Evolutionary conservation across 2,797 vertebrate species (phyloP).

Genomic region (Cyprinella venusta): DNA sequence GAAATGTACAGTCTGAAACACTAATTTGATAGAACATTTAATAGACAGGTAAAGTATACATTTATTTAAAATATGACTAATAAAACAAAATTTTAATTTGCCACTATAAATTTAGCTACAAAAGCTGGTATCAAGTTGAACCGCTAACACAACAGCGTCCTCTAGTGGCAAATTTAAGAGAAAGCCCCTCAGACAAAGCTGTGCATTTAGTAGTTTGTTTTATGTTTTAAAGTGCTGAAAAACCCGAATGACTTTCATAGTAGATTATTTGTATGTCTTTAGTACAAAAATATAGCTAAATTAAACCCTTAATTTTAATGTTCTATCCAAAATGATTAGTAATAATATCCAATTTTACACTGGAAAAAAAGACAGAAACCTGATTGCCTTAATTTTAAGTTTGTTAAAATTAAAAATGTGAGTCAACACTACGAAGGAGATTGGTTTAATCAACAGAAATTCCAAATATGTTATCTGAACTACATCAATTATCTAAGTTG

Average conservation of each 20-base stretch:
- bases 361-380: too few species aligned
- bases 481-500: too few species aligned
- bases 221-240: background rate
- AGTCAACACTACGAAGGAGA: too few species aligned
- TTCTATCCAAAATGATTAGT: background rate
- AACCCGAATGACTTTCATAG: background rate
- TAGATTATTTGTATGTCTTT: background rate
- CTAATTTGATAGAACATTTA: background rate
- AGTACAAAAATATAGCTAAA: constrained; percentile 28
- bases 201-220: background rate
- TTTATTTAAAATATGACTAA: background rate
- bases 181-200: constrained; percentile 7
- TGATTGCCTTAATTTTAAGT: too few species aligned
- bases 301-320: background rate
- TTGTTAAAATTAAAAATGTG: too few species aligned
- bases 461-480: too few species aligned
- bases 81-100: background rate
- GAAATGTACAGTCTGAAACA: background rate
- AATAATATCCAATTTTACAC: background rate
- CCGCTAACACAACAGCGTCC: constrained; percentile 50
- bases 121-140: background rate
- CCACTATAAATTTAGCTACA: background rate
- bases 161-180: constrained; percentile 56
- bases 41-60: background rate
- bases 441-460: too few species aligned